Evolutionary conservation across 2,797 vertebrate genomes (phyloP).

Genomic region (Mormyrops boulengeri): DNA sequence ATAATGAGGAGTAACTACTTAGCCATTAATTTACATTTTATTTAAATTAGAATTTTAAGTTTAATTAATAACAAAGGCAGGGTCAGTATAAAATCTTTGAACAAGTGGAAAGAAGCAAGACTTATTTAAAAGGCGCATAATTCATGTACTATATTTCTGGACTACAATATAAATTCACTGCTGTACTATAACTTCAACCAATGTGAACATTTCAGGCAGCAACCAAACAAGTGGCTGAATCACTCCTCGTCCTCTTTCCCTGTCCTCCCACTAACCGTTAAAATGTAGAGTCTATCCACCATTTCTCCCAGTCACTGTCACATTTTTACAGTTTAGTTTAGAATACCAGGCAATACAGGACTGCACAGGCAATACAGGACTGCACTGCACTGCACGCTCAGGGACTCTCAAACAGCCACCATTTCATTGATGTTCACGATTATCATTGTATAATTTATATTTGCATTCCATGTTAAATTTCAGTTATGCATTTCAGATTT

Average conservation of each 20-base stretch:
- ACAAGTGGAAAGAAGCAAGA: background rate
- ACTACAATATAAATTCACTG: background rate
- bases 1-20: background rate
- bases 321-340: background rate
- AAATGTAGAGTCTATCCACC: background rate
- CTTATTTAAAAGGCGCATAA: background rate
- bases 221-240: background rate
- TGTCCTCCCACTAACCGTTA: background rate
- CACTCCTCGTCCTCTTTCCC: background rate
- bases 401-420: background rate
- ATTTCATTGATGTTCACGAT: background rate
- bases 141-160: background rate
- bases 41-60: background rate
- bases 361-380: background rate
- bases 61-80: background rate
- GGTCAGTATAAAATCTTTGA: background rate
- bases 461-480: background rate
- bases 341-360: background rate
- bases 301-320: background rate
- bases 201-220: background rate
- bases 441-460: background rate
- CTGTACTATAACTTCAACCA: background rate
- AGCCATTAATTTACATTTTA: background rate
- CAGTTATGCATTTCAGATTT: background rate
- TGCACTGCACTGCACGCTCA: background rate